Evolutionary conservation across 1,140 invertebrate species (phyloP).

Genomic region (Apocrypta bakeri): DNA sequence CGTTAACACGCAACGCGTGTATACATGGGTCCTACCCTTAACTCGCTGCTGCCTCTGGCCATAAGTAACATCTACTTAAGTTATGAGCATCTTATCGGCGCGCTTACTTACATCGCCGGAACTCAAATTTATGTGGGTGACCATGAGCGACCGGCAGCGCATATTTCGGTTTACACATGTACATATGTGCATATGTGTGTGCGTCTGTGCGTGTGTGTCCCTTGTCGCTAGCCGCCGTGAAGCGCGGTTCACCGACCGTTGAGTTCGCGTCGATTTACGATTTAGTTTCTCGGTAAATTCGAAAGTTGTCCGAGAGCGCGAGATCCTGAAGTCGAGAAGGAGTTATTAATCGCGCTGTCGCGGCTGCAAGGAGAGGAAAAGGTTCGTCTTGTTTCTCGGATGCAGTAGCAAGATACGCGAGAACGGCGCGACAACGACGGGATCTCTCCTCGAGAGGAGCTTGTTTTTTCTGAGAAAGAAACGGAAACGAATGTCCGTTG

Average conservation of each 20-base stretch:
- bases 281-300: slow-evolving; percentile 56
- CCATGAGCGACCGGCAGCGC: slow-evolving; percentile 49
- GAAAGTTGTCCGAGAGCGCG: slow-evolving; percentile 55
- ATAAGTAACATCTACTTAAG: slow-evolving; percentile 60
- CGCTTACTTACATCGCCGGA: slow-evolving; percentile 54
- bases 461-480: not conserved
- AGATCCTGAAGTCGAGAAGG: not conserved
- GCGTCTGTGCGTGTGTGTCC: not conserved
- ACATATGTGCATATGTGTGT: not conserved
- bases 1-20: slow-evolving; percentile 39
- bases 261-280: slow-evolving; percentile 36
- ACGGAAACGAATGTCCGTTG: too few species aligned
- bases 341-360: not conserved
- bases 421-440: not conserved
- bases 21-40: not conserved
- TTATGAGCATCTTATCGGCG: slow-evolving; percentile 63
- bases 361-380: not conserved
- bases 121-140: slow-evolving; percentile 57
- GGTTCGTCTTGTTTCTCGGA: not conserved
- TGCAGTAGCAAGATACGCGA: not conserved
- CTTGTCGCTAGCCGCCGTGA: not conserved
- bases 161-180: slow-evolving; percentile 21
- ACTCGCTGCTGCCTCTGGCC: slow-evolving; percentile 39
- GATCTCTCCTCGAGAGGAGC: not conserved
- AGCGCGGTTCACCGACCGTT: slow-evolving; percentile 57